These are phyloP conservation scores for Trichogramma evanescens DNA, from an alignment of 2,888 invertebrate genomes.

Conservation along the genomic window DNA sequence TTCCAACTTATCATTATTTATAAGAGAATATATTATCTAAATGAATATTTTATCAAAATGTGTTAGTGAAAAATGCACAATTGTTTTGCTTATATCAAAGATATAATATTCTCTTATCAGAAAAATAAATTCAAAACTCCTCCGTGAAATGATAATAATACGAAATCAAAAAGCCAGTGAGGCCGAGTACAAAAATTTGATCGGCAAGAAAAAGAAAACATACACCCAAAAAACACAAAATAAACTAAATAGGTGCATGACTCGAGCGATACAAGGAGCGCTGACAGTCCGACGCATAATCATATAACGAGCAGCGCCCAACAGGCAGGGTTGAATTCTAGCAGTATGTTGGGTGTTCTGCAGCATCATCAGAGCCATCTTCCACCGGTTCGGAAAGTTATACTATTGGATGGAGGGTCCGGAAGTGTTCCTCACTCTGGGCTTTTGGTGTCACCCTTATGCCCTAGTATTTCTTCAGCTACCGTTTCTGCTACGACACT, in stretches of 20 bases:
- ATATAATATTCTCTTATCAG: too few species aligned
- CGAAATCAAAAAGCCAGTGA: too few species aligned
- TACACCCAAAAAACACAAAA: background rate
- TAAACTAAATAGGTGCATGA: slow-evolving; percentile 49
- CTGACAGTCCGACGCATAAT: slow-evolving; percentile 50
- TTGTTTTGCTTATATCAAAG: too few species aligned
- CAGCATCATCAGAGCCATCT: slow-evolving; percentile 14
- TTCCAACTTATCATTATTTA: too few species aligned
- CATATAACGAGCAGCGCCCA: slow-evolving; percentile 37
- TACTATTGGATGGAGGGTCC: slow-evolving; percentile 19
- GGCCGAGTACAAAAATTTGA: too few species aligned
- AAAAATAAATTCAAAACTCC: too few species aligned
- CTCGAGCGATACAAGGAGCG: slow-evolving; percentile 64
- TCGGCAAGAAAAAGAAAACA: too few species aligned
- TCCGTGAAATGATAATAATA: too few species aligned
- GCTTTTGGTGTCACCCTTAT: slow-evolving; percentile 1
- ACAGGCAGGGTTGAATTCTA: slow-evolving; percentile 31
- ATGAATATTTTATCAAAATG: too few species aligned
- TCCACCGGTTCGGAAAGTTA: slow-evolving; percentile 16
- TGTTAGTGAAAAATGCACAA: too few species aligned
- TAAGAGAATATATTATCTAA: too few species aligned
- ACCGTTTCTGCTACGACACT: slow-evolving; percentile 31
- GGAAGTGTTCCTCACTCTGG: slow-evolving; percentile 12
- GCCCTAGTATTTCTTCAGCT: slow-evolving; percentile 25
- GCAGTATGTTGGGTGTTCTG: slow-evolving; percentile 3